Evolutionary conservation across 2,888 invertebrate species (phyloP), one percentile per base, ranked within the genome.

Genomic region (Brachyptera risi): DNA sequence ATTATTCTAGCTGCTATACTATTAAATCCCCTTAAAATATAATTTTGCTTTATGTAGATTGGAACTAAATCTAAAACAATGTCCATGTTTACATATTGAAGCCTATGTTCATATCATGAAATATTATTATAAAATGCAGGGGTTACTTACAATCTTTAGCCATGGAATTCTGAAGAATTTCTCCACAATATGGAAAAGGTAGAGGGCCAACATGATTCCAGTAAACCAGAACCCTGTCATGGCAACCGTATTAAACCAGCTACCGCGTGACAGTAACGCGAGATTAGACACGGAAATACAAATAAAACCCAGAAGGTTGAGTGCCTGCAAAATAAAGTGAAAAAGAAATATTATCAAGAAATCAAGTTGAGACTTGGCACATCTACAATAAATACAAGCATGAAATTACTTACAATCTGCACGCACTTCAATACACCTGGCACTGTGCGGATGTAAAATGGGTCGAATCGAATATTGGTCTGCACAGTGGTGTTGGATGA

Each of bases 181-280:
- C 76, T 94, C 94, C 64, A 94, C 81, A 24, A 93, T 80, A 73
- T 94, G 93, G 76, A 93, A 91, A 64, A 92, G 73, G 73, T 94
- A 95, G 62, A 92, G 80, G 1, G 84, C 82, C 15, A 94, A 79
- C 57, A 94, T 76, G 65, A 90, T 84, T 37, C 86, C 85, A 4
- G 91, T 90, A 71, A 90, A 86, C 88, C 92, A 92, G 74, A 95
- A 89, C 17, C 88, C 93, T 17, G 83, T 83, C 86, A 92, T 89
- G 0, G 92, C 80, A 57, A 93, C 85, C 70, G 86, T 85, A 71
- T 84, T 85, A 77, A 88, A 92, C 82, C 83, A 92, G 59, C 82
- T 79, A 54, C 87, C 88, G 64, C 84, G 81, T 58, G 83, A 78
- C 50, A 76, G 72, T 65, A 73, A 74, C 65, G 79, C 80, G 56